A percentile compares a stretch with the other conserved stretches of the same genome.
Evolutionary conservation across 2,797 vertebrate species (phyloP).

Genomic region (Natrix natrix): DNA sequence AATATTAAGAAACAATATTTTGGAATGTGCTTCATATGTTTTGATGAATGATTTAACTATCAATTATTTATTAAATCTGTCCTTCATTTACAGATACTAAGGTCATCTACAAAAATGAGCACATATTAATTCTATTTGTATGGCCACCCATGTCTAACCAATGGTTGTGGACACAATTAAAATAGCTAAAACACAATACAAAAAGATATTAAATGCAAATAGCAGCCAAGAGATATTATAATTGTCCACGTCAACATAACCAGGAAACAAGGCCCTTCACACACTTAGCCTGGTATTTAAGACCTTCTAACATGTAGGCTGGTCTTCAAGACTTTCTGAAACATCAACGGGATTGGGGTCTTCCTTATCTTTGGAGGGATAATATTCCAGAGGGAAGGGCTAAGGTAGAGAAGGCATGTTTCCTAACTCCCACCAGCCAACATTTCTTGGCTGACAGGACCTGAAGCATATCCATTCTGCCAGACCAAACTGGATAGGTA

Average conservation of each 20-base stretch:
- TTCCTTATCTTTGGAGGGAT: no score
- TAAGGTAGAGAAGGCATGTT: no score
- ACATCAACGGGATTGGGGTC: no score
- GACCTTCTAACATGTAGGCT: no score
- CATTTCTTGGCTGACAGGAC: no score
- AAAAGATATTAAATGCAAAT: neutral
- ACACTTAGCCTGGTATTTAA: neutral
- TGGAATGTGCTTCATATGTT: neutral
- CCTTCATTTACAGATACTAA: neutral
- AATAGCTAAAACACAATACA: neutral
- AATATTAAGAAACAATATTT: slow-evolving; percentile 15
- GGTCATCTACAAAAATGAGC: neutral
- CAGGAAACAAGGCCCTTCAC: neutral
- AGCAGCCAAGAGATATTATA: neutral
- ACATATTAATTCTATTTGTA: neutral
- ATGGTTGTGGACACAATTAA: neutral
- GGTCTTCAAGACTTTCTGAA: no score
- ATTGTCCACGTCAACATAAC: neutral
- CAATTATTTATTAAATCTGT: neutral
- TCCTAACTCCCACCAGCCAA: no score
- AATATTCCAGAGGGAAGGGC: no score
- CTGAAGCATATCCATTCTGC: no score
- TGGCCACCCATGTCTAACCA: neutral
- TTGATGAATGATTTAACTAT: slow-evolving; percentile 11
- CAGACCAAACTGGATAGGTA: no score